Conservation (phyloP, 2,113 vertebrate genomes). For the Arizona elegans region DNA sequence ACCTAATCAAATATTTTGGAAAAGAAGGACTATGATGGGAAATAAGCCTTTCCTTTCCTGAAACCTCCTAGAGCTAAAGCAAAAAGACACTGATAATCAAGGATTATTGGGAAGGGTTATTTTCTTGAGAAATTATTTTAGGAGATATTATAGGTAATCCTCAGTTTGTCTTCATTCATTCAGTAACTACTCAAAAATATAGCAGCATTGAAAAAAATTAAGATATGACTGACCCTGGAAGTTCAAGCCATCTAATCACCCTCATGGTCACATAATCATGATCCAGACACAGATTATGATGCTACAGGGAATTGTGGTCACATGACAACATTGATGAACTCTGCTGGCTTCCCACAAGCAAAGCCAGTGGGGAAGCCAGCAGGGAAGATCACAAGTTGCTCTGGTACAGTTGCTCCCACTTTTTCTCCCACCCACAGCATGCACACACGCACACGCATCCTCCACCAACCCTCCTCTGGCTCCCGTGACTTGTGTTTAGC, state of each 20-base stretch:
- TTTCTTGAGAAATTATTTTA: neutral
- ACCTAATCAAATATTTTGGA: neutral
- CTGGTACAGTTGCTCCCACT: neutral
- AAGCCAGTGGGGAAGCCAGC: neutral
- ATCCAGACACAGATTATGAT: neutral
- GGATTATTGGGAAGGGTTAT: neutral
- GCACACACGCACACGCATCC: fast-evolving
- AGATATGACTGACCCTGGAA: neutral
- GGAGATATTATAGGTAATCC: neutral
- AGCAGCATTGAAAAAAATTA: neutral
- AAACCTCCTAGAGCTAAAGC: neutral
- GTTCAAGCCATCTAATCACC: neutral
- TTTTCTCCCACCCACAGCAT: neutral
- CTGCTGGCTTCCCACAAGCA: neutral
- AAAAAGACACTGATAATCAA: neutral
- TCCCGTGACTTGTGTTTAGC: neutral
- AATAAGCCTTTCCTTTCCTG: neutral
- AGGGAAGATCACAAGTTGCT: neutral
- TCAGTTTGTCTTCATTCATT: neutral
- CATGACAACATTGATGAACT: neutral
- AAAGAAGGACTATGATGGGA: neutral
- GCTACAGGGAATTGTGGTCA: neutral
- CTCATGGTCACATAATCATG: neutral
- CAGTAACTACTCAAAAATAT: neutral
- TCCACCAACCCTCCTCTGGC: neutral